Conservation (phyloP, 2,113 vertebrate species). For the Platichthys stellatus region DNA sequence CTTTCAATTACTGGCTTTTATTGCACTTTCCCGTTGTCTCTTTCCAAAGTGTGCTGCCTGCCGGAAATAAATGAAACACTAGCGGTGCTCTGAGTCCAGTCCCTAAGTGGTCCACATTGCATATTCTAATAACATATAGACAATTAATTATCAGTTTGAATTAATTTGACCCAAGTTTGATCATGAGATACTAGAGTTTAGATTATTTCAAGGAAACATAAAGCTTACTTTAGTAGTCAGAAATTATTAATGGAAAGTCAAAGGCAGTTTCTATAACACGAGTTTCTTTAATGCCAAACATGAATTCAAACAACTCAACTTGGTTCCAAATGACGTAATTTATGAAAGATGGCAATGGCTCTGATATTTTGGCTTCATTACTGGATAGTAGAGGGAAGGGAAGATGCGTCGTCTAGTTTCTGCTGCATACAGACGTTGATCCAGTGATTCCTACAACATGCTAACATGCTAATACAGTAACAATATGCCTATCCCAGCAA, state of each 20-base stretch:
- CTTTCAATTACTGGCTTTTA: slow-evolving; percentile 23
- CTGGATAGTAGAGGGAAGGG: too few relatives aligned
- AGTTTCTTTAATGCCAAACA: too few relatives aligned
- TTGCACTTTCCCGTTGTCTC: background rate
- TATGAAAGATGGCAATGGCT: too few relatives aligned
- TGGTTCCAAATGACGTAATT: too few relatives aligned
- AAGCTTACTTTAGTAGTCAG: too few relatives aligned
- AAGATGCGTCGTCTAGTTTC: too few relatives aligned
- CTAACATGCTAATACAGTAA: too few relatives aligned
- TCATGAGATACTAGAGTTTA: background rate
- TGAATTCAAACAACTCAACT: too few relatives aligned
- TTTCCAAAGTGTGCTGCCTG: slow-evolving; percentile 14
- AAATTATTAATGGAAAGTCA: too few relatives aligned
- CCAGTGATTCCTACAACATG: background rate
- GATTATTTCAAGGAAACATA: background rate
- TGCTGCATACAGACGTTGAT: background rate
- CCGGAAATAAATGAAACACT: slow-evolving; percentile 9
- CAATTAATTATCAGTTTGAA: slow-evolving; percentile 37
- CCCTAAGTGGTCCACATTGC: slow-evolving; percentile 13
- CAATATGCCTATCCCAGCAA: background rate
- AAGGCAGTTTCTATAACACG: too few relatives aligned
- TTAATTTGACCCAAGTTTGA: background rate
- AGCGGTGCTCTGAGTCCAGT: background rate
- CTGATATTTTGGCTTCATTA: too few relatives aligned
- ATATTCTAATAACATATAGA: slow-evolving; percentile 17